Percentiles rank a stretch among this genome's conserved stretches.
phyloP scores from a whole-genome alignment of 2,888 invertebrate species.

The Limnephilus rhombicus region DNA sequence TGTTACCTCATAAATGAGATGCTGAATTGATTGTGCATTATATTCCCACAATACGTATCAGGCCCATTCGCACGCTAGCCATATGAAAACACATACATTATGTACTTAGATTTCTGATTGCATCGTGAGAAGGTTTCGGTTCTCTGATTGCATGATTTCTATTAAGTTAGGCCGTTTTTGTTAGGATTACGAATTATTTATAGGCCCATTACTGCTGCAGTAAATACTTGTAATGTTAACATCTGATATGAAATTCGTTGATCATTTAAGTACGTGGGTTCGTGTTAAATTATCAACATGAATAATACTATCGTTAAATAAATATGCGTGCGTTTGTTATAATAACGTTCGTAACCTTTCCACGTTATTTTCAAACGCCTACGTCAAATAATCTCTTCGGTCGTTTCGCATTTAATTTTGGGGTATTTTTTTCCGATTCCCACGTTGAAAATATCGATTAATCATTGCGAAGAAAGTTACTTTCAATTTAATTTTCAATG shows the following conservation, averaged over 20 bases:
- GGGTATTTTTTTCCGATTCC: background rate
- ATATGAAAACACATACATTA: slow-evolving; percentile 11
- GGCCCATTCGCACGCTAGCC: slow-evolving; percentile 21
- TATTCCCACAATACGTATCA: slow-evolving; percentile 38
- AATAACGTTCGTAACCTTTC: background rate
- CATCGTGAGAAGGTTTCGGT: slow-evolving; percentile 22
- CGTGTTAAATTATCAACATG: background rate
- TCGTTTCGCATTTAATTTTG: background rate
- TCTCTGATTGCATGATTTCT: slow-evolving; percentile 5
- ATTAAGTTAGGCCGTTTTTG: slow-evolving; percentile 5
- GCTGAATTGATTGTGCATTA: slow-evolving; percentile 39
- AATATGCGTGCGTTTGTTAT: background rate
- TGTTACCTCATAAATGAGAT: slow-evolving; percentile 25
- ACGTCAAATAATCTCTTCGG: background rate
- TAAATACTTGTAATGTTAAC: background rate
- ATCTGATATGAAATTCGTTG: slow-evolving; percentile 1
- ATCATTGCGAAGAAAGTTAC: no score
- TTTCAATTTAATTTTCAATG: no score
- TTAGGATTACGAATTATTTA: background rate
- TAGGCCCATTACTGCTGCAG: background rate
- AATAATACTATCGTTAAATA: background rate
- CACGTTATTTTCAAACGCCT: background rate
- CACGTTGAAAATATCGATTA: no score
- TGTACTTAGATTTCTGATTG: background rate
- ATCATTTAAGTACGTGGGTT: background rate